phyloP scores from a whole-genome alignment of 92 coral and sea anemone species.

The Porites evermanni region DNA sequence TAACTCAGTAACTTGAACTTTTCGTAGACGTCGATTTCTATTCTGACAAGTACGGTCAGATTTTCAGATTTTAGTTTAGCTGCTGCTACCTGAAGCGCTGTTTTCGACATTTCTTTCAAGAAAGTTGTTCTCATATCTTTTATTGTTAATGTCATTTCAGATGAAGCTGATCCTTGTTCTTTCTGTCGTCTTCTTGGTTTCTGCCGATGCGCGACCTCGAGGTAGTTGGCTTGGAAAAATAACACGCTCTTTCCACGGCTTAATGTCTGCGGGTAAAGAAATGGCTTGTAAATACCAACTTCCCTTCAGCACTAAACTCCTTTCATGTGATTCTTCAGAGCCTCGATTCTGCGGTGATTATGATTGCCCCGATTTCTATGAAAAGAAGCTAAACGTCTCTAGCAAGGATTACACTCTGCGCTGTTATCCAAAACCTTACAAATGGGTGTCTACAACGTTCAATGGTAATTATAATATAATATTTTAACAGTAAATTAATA shows the following conservation, averaged over 20 bases:
- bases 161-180: constrained; percentile 17
- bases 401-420: constrained; percentile 59
- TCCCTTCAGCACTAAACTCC: neutral
- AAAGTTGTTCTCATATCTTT: too few relatives aligned
- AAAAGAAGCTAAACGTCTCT: constrained; percentile 45
- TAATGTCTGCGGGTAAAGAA: neutral
- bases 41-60: too few relatives aligned
- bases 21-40: too few relatives aligned
- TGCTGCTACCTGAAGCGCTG: too few relatives aligned
- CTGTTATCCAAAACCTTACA: constrained; percentile 69
- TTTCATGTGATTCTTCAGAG: too few relatives aligned
- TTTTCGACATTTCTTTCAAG: too few relatives aligned
- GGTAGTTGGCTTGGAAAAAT: neutral
- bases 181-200: constrained; percentile 15
- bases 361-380: constrained; percentile 77
- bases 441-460: constrained; percentile 75
- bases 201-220: constrained; percentile 6
- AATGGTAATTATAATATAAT: constrained; percentile 42
- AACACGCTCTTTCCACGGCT: neutral
- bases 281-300: neutral
- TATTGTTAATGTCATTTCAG: neutral
- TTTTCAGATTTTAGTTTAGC: too few relatives aligned
- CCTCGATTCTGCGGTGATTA: constrained; percentile 52
- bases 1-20: too few relatives aligned
- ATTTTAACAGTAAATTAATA: too few relatives aligned